Conservation (phyloP, 1,140 invertebrate species). For the Drosophila quadrilineata region DNA sequence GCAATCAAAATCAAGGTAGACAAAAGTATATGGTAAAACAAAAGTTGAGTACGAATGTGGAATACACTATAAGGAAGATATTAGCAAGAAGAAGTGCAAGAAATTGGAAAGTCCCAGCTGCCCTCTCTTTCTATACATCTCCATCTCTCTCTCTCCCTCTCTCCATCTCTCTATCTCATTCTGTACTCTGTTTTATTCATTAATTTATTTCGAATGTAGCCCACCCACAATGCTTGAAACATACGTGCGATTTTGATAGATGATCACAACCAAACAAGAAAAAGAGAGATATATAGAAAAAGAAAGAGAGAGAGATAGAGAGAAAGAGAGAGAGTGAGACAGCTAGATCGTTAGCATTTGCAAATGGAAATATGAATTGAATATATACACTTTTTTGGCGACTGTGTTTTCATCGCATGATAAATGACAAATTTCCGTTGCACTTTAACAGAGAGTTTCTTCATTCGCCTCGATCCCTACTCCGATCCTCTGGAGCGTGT, state of each 20-base stretch:
- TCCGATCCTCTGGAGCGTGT: too few species aligned
- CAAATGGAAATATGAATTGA: too few species aligned
- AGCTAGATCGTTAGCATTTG: too few species aligned
- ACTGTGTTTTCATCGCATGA: constrained; percentile 67
- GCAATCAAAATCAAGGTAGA: background rate
- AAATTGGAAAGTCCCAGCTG: background rate
- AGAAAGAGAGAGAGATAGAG: background rate
- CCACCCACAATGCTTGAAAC: constrained; percentile 59
- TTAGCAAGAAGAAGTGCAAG: too few species aligned
- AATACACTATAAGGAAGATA: background rate
- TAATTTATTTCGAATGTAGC: constrained; percentile 57
- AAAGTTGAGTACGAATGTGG: background rate
- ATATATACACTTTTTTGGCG: too few species aligned
- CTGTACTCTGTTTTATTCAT: constrained; percentile 27
- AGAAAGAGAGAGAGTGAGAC: background rate
- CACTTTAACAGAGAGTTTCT: constrained; percentile 53
- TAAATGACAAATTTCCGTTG: constrained; percentile 74
- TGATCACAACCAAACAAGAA: constrained; percentile 37
- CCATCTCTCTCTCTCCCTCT: background rate
- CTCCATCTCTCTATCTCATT: background rate
- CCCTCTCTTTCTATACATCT: background rate
- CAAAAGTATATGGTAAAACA: background rate
- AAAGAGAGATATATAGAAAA: background rate
- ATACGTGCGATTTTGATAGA: constrained; percentile 76
- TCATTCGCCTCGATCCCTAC: constrained; percentile 12